phyloP scores from a whole-genome alignment of 2,888 invertebrate species.

The Chorisops tibialis region DNA sequence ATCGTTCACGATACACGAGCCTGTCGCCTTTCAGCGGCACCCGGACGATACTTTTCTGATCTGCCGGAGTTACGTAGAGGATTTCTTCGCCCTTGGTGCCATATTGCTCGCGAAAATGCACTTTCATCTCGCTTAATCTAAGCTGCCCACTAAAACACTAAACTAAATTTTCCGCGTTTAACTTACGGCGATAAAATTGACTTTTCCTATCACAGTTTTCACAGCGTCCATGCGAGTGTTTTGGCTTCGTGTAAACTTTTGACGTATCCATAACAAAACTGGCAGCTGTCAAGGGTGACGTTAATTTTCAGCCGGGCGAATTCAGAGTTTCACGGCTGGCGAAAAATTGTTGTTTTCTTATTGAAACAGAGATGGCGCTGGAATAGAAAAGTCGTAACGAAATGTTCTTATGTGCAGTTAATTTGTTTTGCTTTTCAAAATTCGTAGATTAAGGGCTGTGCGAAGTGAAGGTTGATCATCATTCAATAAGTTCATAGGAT shows the following conservation, averaged over 20 bases:
- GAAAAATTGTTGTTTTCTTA: too few relatives aligned
- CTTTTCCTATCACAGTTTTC: constrained; percentile 6
- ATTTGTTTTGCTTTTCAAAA: too few relatives aligned
- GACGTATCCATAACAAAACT: constrained; percentile 14
- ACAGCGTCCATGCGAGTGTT: background rate
- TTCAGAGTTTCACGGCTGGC: too few relatives aligned
- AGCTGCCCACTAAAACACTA: background rate
- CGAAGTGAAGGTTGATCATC: too few relatives aligned
- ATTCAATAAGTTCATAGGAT: too few relatives aligned
- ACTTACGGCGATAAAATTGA: constrained; percentile 1
- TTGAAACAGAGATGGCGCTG: too few relatives aligned
- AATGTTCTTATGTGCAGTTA: too few relatives aligned
- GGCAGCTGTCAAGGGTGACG: background rate
- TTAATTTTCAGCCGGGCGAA: too few relatives aligned
- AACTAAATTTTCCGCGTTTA: background rate
- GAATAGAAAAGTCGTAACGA: too few relatives aligned
- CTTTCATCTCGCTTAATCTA: constrained; percentile 43
- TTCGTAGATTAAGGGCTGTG: too few relatives aligned
- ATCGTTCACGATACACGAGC: constrained; percentile 47
- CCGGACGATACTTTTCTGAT: constrained; percentile 50
- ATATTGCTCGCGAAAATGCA: constrained; percentile 52
- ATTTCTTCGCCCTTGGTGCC: constrained; percentile 51
- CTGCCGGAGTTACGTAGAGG: constrained; percentile 52
- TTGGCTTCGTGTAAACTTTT: background rate
- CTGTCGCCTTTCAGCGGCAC: constrained; percentile 49